Percentiles rank a stretch among this genome's conserved stretches.
Evolutionary conservation across 1,140 invertebrate species (phyloP).

Genomic region (Drosophila carrolli): DNA sequence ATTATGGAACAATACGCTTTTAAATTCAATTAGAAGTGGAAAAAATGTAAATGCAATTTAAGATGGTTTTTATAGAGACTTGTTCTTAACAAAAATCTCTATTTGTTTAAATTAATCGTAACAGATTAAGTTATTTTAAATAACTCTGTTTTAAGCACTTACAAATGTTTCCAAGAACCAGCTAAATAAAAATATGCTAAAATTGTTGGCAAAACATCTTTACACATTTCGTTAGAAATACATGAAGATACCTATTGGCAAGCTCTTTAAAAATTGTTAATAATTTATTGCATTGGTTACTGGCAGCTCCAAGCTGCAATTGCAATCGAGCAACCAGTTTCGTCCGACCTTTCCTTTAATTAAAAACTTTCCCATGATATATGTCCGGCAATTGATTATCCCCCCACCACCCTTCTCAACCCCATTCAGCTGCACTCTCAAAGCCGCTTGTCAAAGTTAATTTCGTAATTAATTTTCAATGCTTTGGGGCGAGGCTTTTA

Average conservation of each 20-base stretch:
- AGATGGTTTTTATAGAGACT: no score
- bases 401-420: not conserved
- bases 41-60: not conserved
- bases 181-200: no score
- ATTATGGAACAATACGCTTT: not conserved
- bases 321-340: slow-evolving; percentile 11
- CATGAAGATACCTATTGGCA: not conserved
- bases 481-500: slow-evolving; percentile 72
- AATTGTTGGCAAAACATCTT: not conserved
- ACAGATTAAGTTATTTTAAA: no score
- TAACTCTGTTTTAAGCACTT: no score
- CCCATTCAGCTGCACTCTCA: slow-evolving; percentile 9
- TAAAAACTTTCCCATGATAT: slow-evolving; percentile 56
- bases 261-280: not conserved
- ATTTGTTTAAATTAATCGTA: no score
- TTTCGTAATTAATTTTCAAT: slow-evolving; percentile 76
- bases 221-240: no score
- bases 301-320: slow-evolving; percentile 5
- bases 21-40: slow-evolving; percentile 1
- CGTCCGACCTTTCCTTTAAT: slow-evolving; percentile 33
- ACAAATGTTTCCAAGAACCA: no score
- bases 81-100: no score
- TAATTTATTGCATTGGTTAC: not conserved
- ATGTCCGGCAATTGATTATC: slow-evolving; percentile 39
- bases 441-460: slow-evolving; percentile 56